Percentiles rank a stretch among this genome's conserved stretches.
phyloP scores from a whole-genome alignment of 2,797 vertebrate species.

The Enteromius argenteus region DNA sequence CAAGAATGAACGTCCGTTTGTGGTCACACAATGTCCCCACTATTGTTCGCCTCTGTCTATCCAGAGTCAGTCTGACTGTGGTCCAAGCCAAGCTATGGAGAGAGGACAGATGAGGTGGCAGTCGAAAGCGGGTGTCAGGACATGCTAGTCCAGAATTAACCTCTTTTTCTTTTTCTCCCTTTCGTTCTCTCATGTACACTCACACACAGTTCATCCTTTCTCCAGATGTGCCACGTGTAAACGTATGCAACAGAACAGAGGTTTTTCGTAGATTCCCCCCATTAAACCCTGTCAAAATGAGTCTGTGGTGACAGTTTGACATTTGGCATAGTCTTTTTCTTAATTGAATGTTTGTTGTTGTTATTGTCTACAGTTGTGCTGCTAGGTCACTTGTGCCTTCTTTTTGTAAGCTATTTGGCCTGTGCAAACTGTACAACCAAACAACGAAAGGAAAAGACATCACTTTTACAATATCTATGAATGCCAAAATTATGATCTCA shows the following conservation, averaged over 20 bases:
- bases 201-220: conserved; percentile 72
- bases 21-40: conserved; percentile 55
- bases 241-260: conserved; percentile 73
- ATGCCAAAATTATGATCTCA: conserved; percentile 22
- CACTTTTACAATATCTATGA: conserved; percentile 33
- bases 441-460: conserved; percentile 7
- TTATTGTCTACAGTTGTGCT: conserved; percentile 9
- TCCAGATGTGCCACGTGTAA: conserved; percentile 86
- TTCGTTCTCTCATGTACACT: conserved; percentile 50
- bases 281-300: conserved; percentile 46
- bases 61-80: conserved; percentile 45
- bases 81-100: conserved; percentile 36
- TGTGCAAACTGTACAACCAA: not conserved
- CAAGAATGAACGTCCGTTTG: conserved; percentile 46
- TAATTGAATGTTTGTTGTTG: conserved; percentile 25
- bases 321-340: conserved; percentile 28
- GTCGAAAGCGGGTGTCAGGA: conserved; percentile 61
- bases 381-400: not conserved
- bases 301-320: conserved; percentile 42
- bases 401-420: not conserved
- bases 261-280: conserved; percentile 67
- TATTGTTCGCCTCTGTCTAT: conserved; percentile 54
- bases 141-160: conserved; percentile 69
- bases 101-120: conserved; percentile 51
- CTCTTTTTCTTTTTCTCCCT: conserved; percentile 34